phyloP scores from a whole-genome alignment of 2,113 vertebrate genomes.

The Eudyptes chrysolophus region DNA sequence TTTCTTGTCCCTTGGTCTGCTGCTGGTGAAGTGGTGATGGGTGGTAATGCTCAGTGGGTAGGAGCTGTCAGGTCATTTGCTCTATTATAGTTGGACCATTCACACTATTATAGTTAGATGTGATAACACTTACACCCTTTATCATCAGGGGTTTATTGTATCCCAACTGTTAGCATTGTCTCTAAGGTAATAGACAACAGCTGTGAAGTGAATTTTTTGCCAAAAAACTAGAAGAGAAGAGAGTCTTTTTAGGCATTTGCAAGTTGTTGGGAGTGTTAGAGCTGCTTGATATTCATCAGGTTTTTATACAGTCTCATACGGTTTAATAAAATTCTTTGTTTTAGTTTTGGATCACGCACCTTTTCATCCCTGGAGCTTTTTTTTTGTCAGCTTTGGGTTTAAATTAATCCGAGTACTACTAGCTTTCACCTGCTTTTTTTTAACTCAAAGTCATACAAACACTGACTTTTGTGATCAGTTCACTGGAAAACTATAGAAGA shows the following conservation, averaged over 20 bases:
- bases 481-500: not conserved
- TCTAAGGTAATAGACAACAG: conserved; percentile 12
- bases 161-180: not conserved
- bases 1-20: conserved; percentile 7
- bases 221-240: not conserved
- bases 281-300: not conserved
- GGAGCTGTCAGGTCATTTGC: not conserved
- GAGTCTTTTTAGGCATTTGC: not conserved
- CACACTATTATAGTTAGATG: not conserved
- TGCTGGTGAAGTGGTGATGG: not conserved
- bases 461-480: not conserved
- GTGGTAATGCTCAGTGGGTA: not conserved
- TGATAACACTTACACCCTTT: not conserved
- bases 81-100: not conserved
- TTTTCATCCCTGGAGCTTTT: not conserved
- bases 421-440: not conserved
- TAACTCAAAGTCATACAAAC: not conserved
- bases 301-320: not conserved
- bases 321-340: not conserved
- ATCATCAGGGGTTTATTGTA: not conserved
- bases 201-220: not conserved
- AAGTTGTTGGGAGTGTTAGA: not conserved
- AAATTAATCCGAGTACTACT: not conserved
- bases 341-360: not conserved
- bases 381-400: not conserved